These are phyloP conservation scores for Drosophila histrio DNA, from an alignment of 2,888 invertebrate genomes.

Conservation along the genomic window DNA sequence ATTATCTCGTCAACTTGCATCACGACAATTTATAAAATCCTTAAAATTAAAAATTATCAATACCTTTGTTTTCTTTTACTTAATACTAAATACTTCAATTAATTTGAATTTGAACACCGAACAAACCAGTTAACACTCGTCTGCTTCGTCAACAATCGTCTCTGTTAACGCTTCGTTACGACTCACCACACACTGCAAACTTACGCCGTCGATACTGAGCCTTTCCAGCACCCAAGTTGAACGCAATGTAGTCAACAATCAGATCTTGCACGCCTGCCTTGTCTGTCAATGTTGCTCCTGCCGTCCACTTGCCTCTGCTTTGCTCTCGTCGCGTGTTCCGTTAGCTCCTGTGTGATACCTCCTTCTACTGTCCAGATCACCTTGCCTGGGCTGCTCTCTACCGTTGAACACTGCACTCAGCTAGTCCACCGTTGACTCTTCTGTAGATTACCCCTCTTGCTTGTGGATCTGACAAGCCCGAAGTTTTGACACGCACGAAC, in stretches of 20 bases:
- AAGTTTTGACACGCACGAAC: too few species aligned
- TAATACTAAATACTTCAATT: background rate
- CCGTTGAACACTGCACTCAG: background rate
- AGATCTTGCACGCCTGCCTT: background rate
- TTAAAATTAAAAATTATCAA: too few species aligned
- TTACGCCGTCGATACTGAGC: too few species aligned
- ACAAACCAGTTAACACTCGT: too few species aligned
- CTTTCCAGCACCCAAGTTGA: background rate
- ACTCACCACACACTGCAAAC: background rate
- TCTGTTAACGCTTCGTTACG: background rate
- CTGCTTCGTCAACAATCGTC: background rate
- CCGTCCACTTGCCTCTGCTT: background rate
- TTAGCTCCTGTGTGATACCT: background rate
- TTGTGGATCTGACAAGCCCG: too few species aligned
- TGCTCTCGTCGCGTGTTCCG: background rate
- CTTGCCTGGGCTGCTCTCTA: background rate
- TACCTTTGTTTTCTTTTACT: too few species aligned
- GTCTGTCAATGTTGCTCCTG: background rate
- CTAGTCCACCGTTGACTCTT: too few species aligned
- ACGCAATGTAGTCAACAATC: background rate
- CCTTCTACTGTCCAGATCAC: background rate
- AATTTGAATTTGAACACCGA: too few species aligned
- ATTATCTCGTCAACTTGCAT: background rate
- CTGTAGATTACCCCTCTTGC: too few species aligned
- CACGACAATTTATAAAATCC: background rate